Evolutionary conservation across 2,888 invertebrate species (phyloP).

Genomic region (Chloroclysta siterata): DNA sequence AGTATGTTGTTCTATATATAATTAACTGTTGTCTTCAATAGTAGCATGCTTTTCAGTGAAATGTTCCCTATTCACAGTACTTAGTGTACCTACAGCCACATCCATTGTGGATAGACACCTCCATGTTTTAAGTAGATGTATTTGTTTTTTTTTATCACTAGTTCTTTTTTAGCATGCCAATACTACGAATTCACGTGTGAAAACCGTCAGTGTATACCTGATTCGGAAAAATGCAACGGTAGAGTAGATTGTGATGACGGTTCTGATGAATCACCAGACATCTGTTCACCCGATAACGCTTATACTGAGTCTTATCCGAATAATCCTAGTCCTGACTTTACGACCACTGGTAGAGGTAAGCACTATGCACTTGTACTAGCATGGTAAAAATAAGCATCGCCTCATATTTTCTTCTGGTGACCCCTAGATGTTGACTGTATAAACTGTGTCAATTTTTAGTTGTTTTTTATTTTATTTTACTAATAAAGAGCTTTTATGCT

Average conservation of each 20-base stretch:
- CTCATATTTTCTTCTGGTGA: no score
- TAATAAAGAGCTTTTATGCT: no score
- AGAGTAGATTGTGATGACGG: slow-evolving; percentile 86
- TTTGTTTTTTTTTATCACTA: neutral
- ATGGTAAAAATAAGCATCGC: neutral
- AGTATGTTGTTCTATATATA: neutral
- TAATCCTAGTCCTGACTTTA: slow-evolving; percentile 9
- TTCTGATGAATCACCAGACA: slow-evolving; percentile 85
- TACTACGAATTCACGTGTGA: slow-evolving; percentile 87
- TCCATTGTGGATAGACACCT: neutral
- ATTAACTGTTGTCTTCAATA: neutral
- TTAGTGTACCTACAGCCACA: neutral
- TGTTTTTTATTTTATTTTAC: neutral
- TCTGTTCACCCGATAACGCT: slow-evolving; percentile 67
- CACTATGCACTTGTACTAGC: neutral
- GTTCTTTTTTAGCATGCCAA: slow-evolving; percentile 83
- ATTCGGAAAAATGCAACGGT: slow-evolving; percentile 87
- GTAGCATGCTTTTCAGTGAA: neutral
- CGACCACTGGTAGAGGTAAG: slow-evolving; percentile 23
- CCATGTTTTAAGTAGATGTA: neutral
- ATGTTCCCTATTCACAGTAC: no score
- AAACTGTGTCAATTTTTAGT: neutral
- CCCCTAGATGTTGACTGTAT: neutral
- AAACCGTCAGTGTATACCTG: slow-evolving; percentile 88
- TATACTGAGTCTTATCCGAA: slow-evolving; percentile 5